Evolutionary conservation across 2,888 invertebrate genomes (phyloP).

Genomic region (Ormia ochracea): DNA sequence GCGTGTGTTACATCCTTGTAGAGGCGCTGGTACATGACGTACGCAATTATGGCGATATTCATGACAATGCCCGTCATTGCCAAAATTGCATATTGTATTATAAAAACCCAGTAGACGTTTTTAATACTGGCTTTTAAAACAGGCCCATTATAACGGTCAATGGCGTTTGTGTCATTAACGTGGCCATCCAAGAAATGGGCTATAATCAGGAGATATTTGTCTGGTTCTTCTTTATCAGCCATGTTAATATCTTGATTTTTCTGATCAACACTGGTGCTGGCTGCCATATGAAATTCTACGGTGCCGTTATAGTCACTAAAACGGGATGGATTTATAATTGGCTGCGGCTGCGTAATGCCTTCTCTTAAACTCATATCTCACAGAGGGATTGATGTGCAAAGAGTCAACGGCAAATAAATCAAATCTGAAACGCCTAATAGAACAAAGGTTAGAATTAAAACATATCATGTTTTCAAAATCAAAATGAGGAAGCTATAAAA

Average conservation of each 20-base stretch:
- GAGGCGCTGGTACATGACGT: slow-evolving; percentile 77
- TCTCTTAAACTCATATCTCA: slow-evolving; percentile 30
- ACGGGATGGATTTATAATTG: not conserved
- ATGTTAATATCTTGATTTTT: slow-evolving; percentile 63
- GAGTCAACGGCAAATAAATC: too few species aligned
- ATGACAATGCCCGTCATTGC: slow-evolving; percentile 79
- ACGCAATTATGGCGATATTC: slow-evolving; percentile 80
- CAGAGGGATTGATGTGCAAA: not conserved
- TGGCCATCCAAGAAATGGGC: slow-evolving; percentile 72
- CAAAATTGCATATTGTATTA: slow-evolving; percentile 81
- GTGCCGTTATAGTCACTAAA: slow-evolving; percentile 30
- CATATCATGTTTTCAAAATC: too few species aligned
- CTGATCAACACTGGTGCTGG: slow-evolving; percentile 60
- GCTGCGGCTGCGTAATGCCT: not conserved
- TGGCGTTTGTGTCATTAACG: slow-evolving; percentile 71
- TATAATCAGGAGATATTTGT: slow-evolving; percentile 73
- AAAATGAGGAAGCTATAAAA: too few species aligned
- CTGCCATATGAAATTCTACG: slow-evolving; percentile 64
- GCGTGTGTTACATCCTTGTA: slow-evolving; percentile 82
- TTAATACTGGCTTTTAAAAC: slow-evolving; percentile 80
- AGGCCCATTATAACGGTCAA: slow-evolving; percentile 79
- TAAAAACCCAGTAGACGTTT: slow-evolving; percentile 80
- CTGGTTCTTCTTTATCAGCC: slow-evolving; percentile 71
- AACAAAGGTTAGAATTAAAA: too few species aligned
- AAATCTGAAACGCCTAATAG: not conserved